phyloP scores from a whole-genome alignment of 1,140 invertebrate genomes.

The Neelides sp. region DNA sequence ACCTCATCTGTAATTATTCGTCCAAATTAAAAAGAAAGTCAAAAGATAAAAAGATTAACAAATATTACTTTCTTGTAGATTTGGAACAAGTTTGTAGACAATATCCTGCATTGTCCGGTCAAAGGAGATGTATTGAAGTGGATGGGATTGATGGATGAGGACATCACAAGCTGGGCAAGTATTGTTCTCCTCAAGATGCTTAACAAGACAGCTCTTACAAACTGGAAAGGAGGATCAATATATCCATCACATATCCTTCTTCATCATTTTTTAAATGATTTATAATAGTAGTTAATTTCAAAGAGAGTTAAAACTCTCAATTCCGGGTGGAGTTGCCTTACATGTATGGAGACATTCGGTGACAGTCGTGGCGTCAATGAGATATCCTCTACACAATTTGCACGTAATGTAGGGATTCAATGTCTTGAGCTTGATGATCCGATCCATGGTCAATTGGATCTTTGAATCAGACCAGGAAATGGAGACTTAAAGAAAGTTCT shows the following conservation, averaged over 20 bases:
- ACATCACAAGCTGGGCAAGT: conserved; percentile 93
- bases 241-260: too few relatives aligned
- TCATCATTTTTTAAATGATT: too few relatives aligned
- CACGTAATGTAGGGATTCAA: conserved; percentile 87
- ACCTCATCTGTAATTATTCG: conserved; percentile 57
- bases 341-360: conserved; percentile 95
- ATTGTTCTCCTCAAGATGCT: conserved; percentile 92
- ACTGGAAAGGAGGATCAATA: conserved; percentile 60
- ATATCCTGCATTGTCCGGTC: conserved; percentile 98
- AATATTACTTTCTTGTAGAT: conserved; percentile 71
- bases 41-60: not conserved
- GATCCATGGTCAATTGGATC: conserved; percentile 66
- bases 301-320: too few relatives aligned
- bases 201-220: conserved; percentile 94
- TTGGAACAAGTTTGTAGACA: conserved; percentile 90
- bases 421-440: conserved; percentile 76
- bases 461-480: too few relatives aligned
- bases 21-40: not conserved
- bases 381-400: conserved; percentile 88
- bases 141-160: conserved; percentile 95
- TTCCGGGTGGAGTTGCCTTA: conserved; percentile 52
- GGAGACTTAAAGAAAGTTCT: too few relatives aligned
- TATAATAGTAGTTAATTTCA: too few relatives aligned
- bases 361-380: conserved; percentile 93
- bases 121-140: conserved; percentile 90